Evolutionary conservation across 2,113 vertebrate genomes (phyloP), one percentile per base, ranked within the genome.

Genomic region (Oncorhynchus masou): DNA sequence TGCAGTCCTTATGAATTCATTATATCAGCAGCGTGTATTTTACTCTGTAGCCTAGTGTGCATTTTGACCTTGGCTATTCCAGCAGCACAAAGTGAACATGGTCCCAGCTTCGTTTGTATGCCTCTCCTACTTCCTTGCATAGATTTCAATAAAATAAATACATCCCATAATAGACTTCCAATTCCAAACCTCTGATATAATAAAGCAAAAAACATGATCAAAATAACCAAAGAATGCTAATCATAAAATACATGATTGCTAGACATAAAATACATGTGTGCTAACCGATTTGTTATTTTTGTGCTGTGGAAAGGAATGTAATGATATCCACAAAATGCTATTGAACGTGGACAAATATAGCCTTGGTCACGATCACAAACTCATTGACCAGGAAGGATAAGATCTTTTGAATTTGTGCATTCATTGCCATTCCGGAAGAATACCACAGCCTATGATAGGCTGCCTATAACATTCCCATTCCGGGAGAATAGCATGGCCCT

Each of bases 41-140:
- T 19, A 67, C 59, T 78, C 76, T 83, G 82, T 78, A 45, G 39
- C 39, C 39, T 12, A 45, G 9, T 45, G 9, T 45, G 9, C 2
- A 45, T 71, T 85, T 73, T 88, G 88, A 92, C 91, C 91, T 92
- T 89, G 89, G 88, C 81, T 79, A 78, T 77, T 79, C 76, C 74
- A 48, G 79, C 48, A 83, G 85, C 29, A 76, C 22, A 57, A 86
- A 83, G 76, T 74, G 77, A 84, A 75, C 75, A 70, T 54, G 78
- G 80, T 70, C 62, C 54, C 81, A 74, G 80, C 78, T 74, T 25
- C 71, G 65, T 72, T 72, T 71, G 80, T 79, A 76, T 86, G 70
- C 76, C 22, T 45, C 39, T 45, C 78, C 29, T n/a, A 16, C 54
- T 66, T 76, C 51, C 69, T 13, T 15, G 16, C 49, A 60, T 48